A percentile compares a stretch with the other conserved stretches of the same genome.
These are phyloP conservation scores for Leptinotarsa texana DNA, from an alignment of 1,140 invertebrate species.

Conservation along the genomic window DNA sequence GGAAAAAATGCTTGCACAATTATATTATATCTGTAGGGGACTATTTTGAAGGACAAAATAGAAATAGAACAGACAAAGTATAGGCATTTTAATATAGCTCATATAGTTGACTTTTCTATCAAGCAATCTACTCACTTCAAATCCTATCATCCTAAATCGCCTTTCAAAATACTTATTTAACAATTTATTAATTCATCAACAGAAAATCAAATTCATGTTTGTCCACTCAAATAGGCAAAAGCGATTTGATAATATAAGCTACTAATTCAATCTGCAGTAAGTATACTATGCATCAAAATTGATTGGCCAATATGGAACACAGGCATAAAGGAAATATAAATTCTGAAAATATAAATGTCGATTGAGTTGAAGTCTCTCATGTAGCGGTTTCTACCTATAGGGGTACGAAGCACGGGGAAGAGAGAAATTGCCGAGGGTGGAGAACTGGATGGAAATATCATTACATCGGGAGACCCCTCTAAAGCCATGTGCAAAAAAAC, in stretches of 20 bases:
- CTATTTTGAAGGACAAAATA: too few species aligned
- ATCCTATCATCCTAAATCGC: too few species aligned
- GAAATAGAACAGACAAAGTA: too few species aligned
- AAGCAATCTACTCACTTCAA: too few species aligned
- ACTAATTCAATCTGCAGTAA: not conserved
- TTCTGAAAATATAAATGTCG: constrained; percentile 27
- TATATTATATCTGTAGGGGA: too few species aligned
- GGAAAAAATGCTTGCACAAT: too few species aligned
- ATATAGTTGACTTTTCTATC: too few species aligned
- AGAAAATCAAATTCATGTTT: not conserved
- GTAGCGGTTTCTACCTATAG: constrained; percentile 24
- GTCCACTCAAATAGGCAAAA: not conserved
- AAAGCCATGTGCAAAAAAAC: constrained; percentile 50
- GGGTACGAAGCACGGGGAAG: not conserved
- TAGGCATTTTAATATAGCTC: too few species aligned
- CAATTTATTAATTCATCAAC: too few species aligned
- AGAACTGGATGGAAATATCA: constrained; percentile 55
- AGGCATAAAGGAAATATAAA: constrained; percentile 22
- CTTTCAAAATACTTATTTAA: too few species aligned
- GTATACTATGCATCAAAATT: constrained; percentile 5
- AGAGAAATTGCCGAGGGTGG: constrained; percentile 4
- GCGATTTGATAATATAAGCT: not conserved
- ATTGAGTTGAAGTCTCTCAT: constrained; percentile 20
- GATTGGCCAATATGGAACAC: constrained; percentile 22
- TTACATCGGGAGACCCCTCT: constrained; percentile 52